These are phyloP conservation scores for Vultur gryphus DNA, from an alignment of 2,797 vertebrate genomes.

Conservation along the genomic window DNA sequence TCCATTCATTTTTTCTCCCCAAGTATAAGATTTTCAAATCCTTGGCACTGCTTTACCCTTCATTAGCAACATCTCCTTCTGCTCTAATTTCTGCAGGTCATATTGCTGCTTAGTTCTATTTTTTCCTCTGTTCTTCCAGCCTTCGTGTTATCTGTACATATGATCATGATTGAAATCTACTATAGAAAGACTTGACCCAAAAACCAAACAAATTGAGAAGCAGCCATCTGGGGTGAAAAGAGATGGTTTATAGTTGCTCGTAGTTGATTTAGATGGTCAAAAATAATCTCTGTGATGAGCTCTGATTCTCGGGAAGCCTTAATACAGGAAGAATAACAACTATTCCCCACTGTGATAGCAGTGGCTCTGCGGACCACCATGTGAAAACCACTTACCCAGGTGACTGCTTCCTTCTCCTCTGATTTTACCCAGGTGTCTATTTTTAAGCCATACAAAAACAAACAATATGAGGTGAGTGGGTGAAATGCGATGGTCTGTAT, in stretches of 20 bases:
- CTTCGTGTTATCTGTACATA: background rate
- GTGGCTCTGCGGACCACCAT: background rate
- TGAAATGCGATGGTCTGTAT: background rate
- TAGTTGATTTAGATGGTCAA: background rate
- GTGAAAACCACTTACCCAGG: background rate
- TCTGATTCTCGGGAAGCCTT: background rate
- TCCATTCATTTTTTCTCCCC: background rate
- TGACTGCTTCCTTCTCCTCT: background rate
- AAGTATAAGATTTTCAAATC: background rate
- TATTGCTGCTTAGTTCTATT: background rate
- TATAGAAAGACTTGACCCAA: slow-evolving; percentile 18
- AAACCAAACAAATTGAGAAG: background rate
- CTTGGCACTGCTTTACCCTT: background rate
- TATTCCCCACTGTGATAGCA: background rate
- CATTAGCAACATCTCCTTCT: slow-evolving; percentile 16
- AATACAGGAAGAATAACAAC: background rate
- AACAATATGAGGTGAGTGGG: background rate
- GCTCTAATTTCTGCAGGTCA: slow-evolving; percentile 43
- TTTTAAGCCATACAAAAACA: background rate
- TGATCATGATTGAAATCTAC: background rate
- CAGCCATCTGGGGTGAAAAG: slow-evolving; percentile 52
- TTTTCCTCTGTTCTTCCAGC: background rate
- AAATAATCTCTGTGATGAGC: background rate
- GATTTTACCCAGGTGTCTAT: background rate
- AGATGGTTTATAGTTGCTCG: background rate